Percentiles rank a stretch among this genome's conserved stretches.
Evolutionary conservation across 2,113 vertebrate species (phyloP).

Genomic region (Dicaeum eximium): DNA sequence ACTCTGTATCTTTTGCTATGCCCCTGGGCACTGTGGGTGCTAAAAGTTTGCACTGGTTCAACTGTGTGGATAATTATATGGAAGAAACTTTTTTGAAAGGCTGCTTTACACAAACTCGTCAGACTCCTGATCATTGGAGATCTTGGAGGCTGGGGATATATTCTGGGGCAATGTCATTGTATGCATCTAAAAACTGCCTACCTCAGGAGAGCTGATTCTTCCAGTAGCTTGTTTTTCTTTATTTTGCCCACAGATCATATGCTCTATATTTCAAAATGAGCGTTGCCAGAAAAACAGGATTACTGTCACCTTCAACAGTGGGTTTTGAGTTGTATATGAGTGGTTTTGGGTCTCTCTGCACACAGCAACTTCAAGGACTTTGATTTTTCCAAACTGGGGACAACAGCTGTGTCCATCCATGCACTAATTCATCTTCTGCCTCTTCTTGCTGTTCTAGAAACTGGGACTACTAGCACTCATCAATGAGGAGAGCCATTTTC

Average conservation of each 20-base stretch:
- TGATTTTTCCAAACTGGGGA: not conserved
- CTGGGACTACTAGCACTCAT: conserved; percentile 92
- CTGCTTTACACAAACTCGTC: not conserved
- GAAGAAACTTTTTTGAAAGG: not conserved
- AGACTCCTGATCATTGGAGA: not conserved
- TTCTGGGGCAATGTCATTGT: not conserved
- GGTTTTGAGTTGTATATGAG: not conserved
- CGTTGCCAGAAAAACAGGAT: not conserved
- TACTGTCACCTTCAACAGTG: not conserved
- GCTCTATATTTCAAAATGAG: not conserved
- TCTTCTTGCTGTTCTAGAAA: conserved; percentile 79
- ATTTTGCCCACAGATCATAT: not conserved
- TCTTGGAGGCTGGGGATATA: not conserved
- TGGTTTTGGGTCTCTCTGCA: not conserved
- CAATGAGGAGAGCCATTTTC: conserved; percentile 98
- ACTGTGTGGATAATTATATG: not conserved
- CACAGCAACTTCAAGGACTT: not conserved
- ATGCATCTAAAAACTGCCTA: not conserved
- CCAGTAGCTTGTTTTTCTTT: not conserved
- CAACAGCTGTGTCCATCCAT: not conserved
- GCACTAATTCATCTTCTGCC: not conserved
- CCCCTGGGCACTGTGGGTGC: not conserved
- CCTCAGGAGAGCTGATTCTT: not conserved
- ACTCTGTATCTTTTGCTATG: not conserved
- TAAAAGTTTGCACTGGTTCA: not conserved